A percentile compares a stretch with the other conserved stretches of the same genome.
Conservation (phyloP, 2,113 vertebrate species). For the Hippocampus abdominalis region DNA sequence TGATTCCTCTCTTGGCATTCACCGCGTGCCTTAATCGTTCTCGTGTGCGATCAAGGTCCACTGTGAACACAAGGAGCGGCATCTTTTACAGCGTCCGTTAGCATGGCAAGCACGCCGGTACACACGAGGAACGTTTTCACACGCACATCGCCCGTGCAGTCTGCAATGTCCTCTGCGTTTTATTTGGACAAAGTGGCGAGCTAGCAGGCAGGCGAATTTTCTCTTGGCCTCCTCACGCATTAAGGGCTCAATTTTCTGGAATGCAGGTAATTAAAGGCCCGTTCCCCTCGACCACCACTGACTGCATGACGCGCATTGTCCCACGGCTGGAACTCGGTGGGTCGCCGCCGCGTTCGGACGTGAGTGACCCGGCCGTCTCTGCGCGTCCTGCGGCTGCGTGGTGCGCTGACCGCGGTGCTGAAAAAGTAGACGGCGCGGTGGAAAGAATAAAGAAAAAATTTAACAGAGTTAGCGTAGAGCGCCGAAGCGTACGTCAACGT, state of each 20-base stretch:
- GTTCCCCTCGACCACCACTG: neutral
- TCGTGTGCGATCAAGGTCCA: constrained; percentile 91
- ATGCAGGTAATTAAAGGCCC: neutral
- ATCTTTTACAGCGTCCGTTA: constrained; percentile 9
- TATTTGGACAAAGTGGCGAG: neutral
- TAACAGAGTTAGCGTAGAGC: rapidly evolving
- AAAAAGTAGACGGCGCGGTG: constrained; percentile 9
- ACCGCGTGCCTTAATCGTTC: constrained; percentile 98
- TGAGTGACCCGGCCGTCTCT: neutral
- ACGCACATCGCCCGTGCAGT: neutral
- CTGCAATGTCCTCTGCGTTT: neutral
- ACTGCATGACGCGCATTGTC: too few relatives aligned
- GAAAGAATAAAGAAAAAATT: neutral
- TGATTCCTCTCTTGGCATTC: constrained; percentile 96
- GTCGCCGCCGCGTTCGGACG: neutral
- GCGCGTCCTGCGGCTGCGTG: neutral
- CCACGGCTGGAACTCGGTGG: neutral
- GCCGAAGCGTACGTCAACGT: neutral
- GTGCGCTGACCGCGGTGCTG: constrained; percentile 45
- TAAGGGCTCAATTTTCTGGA: neutral
- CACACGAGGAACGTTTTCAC: neutral
- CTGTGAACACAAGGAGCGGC: constrained; percentile 89
- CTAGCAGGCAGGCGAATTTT: too few relatives aligned
- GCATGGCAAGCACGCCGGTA: neutral
- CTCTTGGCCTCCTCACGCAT: neutral